Conservation (phyloP, 2,113 vertebrate genomes). For the Solea senegalensis region DNA sequence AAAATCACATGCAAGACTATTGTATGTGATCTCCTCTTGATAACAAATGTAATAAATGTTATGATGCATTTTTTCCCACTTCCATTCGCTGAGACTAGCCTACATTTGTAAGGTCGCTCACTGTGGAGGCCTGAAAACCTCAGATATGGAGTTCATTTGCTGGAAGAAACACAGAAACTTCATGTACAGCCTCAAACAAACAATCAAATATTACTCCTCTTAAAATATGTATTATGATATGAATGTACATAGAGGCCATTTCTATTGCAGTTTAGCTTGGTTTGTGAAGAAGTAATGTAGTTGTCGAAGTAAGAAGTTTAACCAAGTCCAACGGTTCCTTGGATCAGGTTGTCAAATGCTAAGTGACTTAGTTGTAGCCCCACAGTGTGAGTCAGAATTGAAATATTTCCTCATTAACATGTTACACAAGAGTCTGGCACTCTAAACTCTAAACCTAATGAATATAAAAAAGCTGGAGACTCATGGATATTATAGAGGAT, state of each 20-base stretch:
- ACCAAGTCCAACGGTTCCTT: conserved; percentile 8
- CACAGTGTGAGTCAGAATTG: conserved; percentile 21
- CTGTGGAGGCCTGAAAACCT: no score
- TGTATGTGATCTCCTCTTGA: no score
- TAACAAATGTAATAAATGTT: no score
- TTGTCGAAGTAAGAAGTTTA: conserved; percentile 23
- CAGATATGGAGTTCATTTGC: not conserved
- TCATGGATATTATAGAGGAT: conserved; percentile 37
- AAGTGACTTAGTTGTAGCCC: conserved; percentile 16
- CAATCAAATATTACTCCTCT: not conserved
- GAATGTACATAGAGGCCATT: not conserved
- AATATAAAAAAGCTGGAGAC: conserved; percentile 57
- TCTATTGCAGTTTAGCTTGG: not conserved
- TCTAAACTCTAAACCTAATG: conserved; percentile 43
- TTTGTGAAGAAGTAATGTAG: not conserved
- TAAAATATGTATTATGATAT: not conserved
- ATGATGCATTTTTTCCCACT: no score
- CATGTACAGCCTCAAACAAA: not conserved
- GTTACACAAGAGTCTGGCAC: conserved; percentile 37
- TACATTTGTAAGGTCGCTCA: no score
- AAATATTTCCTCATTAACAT: conserved; percentile 52
- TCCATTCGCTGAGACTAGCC: no score
- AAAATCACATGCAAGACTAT: no score
- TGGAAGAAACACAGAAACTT: not conserved
- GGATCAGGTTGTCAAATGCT: conserved; percentile 14